phyloP scores from a whole-genome alignment of 2,113 vertebrate species.

The Cathartes aura region DNA sequence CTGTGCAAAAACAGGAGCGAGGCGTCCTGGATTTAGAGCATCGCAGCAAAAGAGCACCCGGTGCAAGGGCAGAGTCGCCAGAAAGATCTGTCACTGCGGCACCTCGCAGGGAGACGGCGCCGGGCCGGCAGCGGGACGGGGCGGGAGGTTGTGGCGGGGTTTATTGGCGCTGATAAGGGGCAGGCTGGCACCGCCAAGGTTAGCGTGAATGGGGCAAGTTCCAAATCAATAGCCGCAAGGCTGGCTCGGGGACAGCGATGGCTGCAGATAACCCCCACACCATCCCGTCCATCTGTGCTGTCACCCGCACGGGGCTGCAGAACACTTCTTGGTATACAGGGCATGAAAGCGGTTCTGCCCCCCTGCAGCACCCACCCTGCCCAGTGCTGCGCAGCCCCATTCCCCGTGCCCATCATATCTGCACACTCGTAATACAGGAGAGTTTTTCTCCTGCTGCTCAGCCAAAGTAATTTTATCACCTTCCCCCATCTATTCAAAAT shows the following conservation, averaged over 20 bases:
- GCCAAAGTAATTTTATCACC: neutral
- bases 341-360: neutral
- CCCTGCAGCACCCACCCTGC: neutral
- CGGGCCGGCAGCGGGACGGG: neutral
- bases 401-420: neutral
- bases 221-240: constrained; percentile 19
- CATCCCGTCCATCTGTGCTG: neutral
- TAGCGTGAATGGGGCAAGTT: constrained; percentile 20
- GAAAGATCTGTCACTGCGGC: neutral
- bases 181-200: constrained; percentile 11
- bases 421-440: neutral
- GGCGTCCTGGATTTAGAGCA: neutral
- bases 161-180: constrained; percentile 21
- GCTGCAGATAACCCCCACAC: neutral
- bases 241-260: neutral
- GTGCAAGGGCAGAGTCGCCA: neutral
- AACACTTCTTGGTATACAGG: neutral
- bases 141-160: neutral
- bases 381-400: neutral
- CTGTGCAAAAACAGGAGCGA: neutral
- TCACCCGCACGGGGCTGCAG: neutral
- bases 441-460: neutral
- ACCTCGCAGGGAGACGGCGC: neutral
- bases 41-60: neutral
- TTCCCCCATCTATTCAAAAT: neutral